Evolutionary conservation across 2,113 vertebrate genomes (phyloP).

Genomic region (Nothoprocta perdicaria): DNA sequence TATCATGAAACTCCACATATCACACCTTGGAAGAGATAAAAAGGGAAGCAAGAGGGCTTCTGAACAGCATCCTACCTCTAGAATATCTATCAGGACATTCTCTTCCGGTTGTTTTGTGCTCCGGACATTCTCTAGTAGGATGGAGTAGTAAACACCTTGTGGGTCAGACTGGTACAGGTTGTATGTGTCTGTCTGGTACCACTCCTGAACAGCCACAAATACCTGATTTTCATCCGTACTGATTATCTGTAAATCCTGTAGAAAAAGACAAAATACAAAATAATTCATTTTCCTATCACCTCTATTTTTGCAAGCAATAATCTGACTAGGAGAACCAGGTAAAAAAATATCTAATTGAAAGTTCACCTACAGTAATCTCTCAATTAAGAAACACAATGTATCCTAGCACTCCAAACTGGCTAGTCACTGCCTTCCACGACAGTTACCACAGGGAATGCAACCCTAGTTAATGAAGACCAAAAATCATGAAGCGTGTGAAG

Average conservation of each 20-base stretch:
- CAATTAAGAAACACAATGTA: neutral
- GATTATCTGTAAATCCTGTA: constrained; percentile 92
- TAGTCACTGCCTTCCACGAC: neutral
- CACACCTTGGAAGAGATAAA: neutral
- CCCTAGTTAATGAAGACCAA: neutral
- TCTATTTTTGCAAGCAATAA: neutral
- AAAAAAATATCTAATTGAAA: neutral
- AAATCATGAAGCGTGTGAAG: neutral
- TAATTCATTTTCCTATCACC: neutral
- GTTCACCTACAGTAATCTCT: neutral
- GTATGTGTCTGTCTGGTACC: constrained; percentile 94
- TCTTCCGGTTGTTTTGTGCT: constrained; percentile 94
- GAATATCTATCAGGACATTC: constrained; percentile 90
- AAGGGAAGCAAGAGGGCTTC: neutral
- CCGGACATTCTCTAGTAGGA: constrained; percentile 90
- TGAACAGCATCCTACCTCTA: constrained; percentile 82
- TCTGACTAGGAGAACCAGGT: fast-evolving
- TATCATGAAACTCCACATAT: neutral
- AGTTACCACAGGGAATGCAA: neutral
- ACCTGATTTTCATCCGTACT: constrained; percentile 95
- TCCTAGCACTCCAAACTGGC: neutral
- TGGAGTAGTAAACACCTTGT: constrained; percentile 87
- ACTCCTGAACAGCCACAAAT: constrained; percentile 94
- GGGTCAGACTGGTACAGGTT: constrained; percentile 96
- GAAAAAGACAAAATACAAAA: neutral